Base-by-base conservation (phyloP, 1,140 invertebrate genomes). In the Oncopeltus fasciatus region DNA sequence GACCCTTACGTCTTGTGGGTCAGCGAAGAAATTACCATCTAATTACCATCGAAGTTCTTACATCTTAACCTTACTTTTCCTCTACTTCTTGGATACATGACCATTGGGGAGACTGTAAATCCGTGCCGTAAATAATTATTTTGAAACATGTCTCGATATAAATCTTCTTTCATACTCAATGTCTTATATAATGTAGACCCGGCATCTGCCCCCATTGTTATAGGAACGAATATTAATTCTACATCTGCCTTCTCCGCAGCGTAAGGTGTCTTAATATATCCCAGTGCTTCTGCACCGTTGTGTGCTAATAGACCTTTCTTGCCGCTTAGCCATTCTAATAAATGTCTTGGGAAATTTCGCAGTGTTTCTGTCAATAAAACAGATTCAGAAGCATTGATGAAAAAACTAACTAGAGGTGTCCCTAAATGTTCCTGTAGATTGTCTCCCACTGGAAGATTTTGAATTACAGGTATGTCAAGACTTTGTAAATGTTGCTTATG, bases 371-470 rank as follows among this genome's bases (percentile, higher is more conserved):
- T 66, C 87, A 91, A 72, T 89, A 92, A 21, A 90, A 76, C 5
- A 87, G 74, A 0, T 90, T 90, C 53, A 90, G 76, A 12, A 83
- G 74, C 18, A 91, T 71, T 0, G 89, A 91, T 38, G 77, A 49
- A 64, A 66, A 2, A 59, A 47, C 14, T 57, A 69, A 14, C 62
- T 2, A n/a, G 44, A 46, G n/a, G n/a, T 49, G 46, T 68, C 5
- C 33, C 89, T 69, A 87, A 83, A 66, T 90, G 88, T 72, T 89
- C 87, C 68, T 87, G 83, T 0, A 92, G 76, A 71, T 92, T 92
- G 59, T 83, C 77, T 1, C 90, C 90, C 0, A 92, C 87, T 24
- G 64, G 79, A n/a, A 84, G 72, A 64, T 86, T 78, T 68, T 84
- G 74, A 11, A 88, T 72, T 0, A 85, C 72, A 0, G 78, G 74